Evolutionary conservation across 2,888 invertebrate species (phyloP).

Genomic region (Drosophila algonquin): DNA sequence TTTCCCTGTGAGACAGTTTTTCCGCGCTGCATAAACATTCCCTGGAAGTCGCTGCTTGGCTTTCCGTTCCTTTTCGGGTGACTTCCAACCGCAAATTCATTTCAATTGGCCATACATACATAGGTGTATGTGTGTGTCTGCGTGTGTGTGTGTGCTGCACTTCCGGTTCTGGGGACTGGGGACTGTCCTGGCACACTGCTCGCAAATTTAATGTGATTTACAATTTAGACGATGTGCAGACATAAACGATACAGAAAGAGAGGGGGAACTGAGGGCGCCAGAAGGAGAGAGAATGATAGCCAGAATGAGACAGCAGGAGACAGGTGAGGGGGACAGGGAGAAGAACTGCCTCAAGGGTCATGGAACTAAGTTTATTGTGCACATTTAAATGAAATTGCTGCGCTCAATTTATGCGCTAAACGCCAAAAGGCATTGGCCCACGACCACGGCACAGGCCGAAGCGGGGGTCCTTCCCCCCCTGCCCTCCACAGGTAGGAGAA

Average conservation of each 20-base stretch:
- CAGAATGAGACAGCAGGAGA: background rate
- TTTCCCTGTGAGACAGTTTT: constrained; percentile 55
- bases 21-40: constrained; percentile 36
- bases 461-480: no score
- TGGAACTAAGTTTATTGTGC: constrained; percentile 78
- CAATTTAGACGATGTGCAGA: constrained; percentile 54
- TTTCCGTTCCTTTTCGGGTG: constrained; percentile 35
- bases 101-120: constrained; percentile 67
- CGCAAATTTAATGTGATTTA: constrained; percentile 75
- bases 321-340: background rate
- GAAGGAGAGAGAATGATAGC: constrained; percentile 12
- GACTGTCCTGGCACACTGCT: constrained; percentile 43
- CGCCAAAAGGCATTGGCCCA: constrained; percentile 61
- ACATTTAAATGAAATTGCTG: constrained; percentile 79
- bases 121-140: constrained; percentile 12
- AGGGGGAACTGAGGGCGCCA: background rate
- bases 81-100: constrained; percentile 74
- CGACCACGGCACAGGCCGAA: background rate
- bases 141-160: constrained; percentile 43
- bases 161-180: constrained; percentile 63
- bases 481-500: constrained; percentile 11
- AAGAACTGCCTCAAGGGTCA: constrained; percentile 60
- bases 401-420: constrained; percentile 77
- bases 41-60: background rate
- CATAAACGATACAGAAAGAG: constrained; percentile 35